A percentile compares a stretch with the other conserved stretches of the same genome.
These are phyloP conservation scores for Drosophila sordidula DNA, from an alignment of 2,888 invertebrate species.

Conservation along the genomic window DNA sequence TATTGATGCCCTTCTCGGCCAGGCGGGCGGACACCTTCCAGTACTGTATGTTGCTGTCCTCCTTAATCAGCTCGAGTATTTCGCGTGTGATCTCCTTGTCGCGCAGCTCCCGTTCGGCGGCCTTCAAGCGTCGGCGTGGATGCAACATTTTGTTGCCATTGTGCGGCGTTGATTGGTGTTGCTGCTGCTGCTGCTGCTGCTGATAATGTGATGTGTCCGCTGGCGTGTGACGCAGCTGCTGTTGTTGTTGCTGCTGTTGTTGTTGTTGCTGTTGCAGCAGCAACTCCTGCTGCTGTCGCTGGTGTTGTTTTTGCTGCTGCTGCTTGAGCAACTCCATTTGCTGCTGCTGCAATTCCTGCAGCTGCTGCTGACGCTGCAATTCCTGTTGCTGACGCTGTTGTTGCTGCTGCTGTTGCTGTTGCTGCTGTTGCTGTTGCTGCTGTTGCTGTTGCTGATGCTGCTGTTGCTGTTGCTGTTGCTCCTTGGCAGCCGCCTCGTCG, in stretches of 20 bases:
- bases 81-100: slow-evolving; percentile 84
- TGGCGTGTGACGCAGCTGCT: slow-evolving; percentile 42
- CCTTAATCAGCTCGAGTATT: slow-evolving; percentile 84
- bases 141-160: slow-evolving; percentile 56
- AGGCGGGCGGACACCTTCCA: slow-evolving; percentile 84
- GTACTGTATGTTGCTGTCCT: slow-evolving; percentile 84
- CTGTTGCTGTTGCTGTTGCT: slow-evolving; percentile 51
- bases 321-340: slow-evolving; percentile 45
- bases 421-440: slow-evolving; percentile 55
- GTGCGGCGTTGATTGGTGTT: slow-evolving; percentile 26
- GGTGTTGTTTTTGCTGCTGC: slow-evolving; percentile 50
- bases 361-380: slow-evolving; percentile 47
- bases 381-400: slow-evolving; percentile 40
- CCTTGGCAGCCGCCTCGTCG: slow-evolving; percentile 51
- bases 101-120: slow-evolving; percentile 82
- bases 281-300: slow-evolving; percentile 56
- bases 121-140: slow-evolving; percentile 83
- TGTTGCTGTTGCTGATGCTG: slow-evolving; percentile 52
- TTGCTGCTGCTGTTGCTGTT: slow-evolving; percentile 56
- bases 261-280: slow-evolving; percentile 52
- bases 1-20: slow-evolving; percentile 84
- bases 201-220: slow-evolving; percentile 63
- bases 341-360: slow-evolving; percentile 46
- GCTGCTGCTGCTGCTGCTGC: slow-evolving; percentile 48
- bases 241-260: slow-evolving; percentile 43